Evolutionary conservation across 2,113 vertebrate genomes (phyloP), one percentile per base, ranked within the genome.

Genomic region (Toxostoma redivivum): DNA sequence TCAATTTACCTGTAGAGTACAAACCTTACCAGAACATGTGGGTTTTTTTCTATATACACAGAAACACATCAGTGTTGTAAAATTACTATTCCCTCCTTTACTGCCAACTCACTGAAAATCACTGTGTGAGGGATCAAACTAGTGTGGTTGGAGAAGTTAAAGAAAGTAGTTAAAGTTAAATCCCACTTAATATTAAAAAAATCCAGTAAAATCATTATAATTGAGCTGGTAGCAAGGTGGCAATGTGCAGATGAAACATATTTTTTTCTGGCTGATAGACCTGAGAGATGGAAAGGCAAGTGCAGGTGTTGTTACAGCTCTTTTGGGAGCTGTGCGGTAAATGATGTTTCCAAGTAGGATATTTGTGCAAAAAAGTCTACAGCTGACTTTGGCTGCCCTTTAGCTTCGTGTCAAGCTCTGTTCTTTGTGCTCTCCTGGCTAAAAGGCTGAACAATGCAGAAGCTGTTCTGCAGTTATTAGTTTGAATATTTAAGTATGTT

Each of bases 61-160:
- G 9, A 50, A 69, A 48, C 7, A 22, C 4, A 1, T 1, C n/a
- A 24, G 0, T 33, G 10, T 61, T 3, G 2, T 50, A 28, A 71
- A 57, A 42, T 58, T 71, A 31, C 11, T 51, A 4, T 48, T 51
- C 27, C 10, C 4, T 85, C 11, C 14, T 83, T 22, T 65, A 28
- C 67, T 56, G 6, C 54, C 24, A 58, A 10, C 24, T 51, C 8
- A 28, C 25, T n/a, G 28, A 51, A 74, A 94, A 40, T 65, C 30
- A 12, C 12, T 28, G 12, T 17, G 23, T 40, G 42, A 50, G 13
- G 8, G 44, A 33, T 80, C 30, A 35, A 54, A 67, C 21, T 17
- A 58, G 5, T 0, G 0, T 73, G 51, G 18, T 19, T 92, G 38
- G 22, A 62, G 33, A 53, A 28, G 35, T 27, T 78, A 35, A 78